Evolutionary conservation across 2,113 vertebrate genomes (phyloP).

Genomic region (Pseudois nayaur): DNA sequence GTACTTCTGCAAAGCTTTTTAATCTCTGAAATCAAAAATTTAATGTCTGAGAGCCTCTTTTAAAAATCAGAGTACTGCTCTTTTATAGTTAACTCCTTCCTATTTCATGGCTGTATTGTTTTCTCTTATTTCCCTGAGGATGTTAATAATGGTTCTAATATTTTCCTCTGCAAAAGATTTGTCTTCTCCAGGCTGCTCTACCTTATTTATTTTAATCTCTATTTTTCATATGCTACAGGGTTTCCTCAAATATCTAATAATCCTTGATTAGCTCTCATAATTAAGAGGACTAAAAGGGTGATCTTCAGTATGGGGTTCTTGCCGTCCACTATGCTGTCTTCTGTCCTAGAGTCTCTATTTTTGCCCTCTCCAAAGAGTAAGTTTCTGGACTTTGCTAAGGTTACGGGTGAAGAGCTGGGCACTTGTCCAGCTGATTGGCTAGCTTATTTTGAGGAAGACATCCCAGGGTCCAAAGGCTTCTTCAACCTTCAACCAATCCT

Average conservation of each 20-base stretch:
- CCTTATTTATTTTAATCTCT: not conserved
- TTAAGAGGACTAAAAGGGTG: not conserved
- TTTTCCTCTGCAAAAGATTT: not conserved
- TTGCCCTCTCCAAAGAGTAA: not conserved
- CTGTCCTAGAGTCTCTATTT: not conserved
- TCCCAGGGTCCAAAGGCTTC: not conserved
- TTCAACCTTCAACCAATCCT: not conserved
- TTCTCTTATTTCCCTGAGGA: not conserved
- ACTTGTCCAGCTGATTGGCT: not conserved
- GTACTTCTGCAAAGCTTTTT: not conserved
- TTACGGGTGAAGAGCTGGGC: not conserved
- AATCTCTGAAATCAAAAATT: slow-evolving; percentile 13
- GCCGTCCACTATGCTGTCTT: not conserved
- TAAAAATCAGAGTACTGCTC: not conserved
- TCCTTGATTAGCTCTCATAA: not conserved
- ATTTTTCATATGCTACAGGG: not conserved
- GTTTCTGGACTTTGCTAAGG: not conserved
- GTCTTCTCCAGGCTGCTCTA: not conserved
- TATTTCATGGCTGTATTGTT: not conserved
- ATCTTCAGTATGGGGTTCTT: not conserved
- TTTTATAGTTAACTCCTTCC: not conserved
- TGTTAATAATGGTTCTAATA: slow-evolving; percentile 13
- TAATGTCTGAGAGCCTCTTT: not conserved
- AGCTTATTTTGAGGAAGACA: not conserved
- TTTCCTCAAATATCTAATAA: slow-evolving; percentile 25